A percentile compares a stretch with the other conserved stretches of the same genome.
Evolutionary conservation across 2,888 invertebrate species (phyloP).

Genomic region (Morpho helenor): DNA sequence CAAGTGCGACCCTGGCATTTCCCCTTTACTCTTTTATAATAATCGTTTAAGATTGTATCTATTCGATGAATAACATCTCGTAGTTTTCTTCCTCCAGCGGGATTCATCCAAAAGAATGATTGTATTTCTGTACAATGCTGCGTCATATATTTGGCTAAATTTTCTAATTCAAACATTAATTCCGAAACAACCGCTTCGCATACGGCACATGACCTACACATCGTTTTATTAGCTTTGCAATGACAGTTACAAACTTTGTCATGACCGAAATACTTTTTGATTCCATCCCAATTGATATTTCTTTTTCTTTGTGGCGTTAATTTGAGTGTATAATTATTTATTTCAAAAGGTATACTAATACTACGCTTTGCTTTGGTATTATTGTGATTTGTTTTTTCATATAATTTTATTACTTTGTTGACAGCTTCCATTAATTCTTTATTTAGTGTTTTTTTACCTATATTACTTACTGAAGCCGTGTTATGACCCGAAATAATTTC

Average conservation of each 20-base stretch:
- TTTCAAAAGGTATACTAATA: not conserved
- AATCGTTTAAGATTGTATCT: slow-evolving; percentile 49
- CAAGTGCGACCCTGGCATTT: slow-evolving; percentile 57
- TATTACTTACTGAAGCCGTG: not conserved
- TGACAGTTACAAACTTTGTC: slow-evolving; percentile 54
- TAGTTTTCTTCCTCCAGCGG: slow-evolving; percentile 53
- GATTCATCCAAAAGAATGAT: slow-evolving; percentile 61
- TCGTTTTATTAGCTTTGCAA: slow-evolving; percentile 47
- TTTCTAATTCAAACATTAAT: slow-evolving; percentile 57
- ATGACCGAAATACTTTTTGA: slow-evolving; percentile 49
- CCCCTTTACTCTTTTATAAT: slow-evolving; percentile 55
- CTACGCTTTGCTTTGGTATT: slow-evolving; percentile 16
- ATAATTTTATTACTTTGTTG: slow-evolving; percentile 43
- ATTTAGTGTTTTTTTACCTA: slow-evolving; percentile 40
- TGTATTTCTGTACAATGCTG: slow-evolving; percentile 66
- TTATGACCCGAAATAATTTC: not conserved
- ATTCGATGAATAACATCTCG: slow-evolving; percentile 51
- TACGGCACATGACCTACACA: slow-evolving; percentile 60
- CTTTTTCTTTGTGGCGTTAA: slow-evolving; percentile 25
- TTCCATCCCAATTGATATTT: slow-evolving; percentile 40
- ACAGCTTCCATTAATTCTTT: slow-evolving; percentile 49
- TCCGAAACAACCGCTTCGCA: slow-evolving; percentile 58
- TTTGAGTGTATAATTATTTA: not conserved
- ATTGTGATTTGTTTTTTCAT: slow-evolving; percentile 32
- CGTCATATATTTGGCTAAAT: slow-evolving; percentile 52